Evolutionary conservation across 2,113 vertebrate species (phyloP).

Genomic region (Sminthopsis crassicaudata): DNA sequence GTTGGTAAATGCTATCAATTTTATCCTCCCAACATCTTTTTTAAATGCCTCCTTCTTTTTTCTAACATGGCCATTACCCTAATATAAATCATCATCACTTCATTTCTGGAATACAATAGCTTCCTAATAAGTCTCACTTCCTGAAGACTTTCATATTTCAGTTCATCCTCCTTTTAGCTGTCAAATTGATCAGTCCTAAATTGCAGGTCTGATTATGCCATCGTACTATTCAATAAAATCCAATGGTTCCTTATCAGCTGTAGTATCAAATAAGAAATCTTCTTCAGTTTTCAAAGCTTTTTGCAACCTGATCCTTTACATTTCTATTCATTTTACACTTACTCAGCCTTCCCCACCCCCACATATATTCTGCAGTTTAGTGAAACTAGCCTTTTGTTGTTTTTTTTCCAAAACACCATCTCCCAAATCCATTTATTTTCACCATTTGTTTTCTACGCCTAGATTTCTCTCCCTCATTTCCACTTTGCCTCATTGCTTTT

Average conservation of each 20-base stretch:
- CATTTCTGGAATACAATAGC: not conserved
- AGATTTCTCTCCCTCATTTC: not conserved
- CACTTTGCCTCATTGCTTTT: too few relatives aligned
- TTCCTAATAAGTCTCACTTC: not conserved
- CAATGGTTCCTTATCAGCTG: not conserved
- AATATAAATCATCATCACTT: not conserved
- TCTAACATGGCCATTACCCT: not conserved
- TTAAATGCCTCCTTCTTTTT: not conserved
- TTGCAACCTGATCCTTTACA: not conserved
- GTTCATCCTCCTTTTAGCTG: not conserved
- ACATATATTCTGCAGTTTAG: not conserved
- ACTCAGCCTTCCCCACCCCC: not conserved
- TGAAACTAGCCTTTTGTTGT: not conserved
- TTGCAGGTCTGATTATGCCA: not conserved
- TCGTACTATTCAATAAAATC: not conserved
- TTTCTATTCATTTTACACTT: not conserved
- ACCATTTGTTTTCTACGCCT: not conserved
- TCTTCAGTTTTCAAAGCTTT: not conserved
- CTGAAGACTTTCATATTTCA: not conserved
- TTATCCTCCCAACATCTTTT: not conserved
- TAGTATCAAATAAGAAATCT: not conserved
- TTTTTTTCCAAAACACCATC: too few relatives aligned
- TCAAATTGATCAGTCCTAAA: not conserved
- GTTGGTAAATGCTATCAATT: not conserved
- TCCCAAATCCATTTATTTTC: not conserved